Evolutionary conservation across 2,888 invertebrate species (phyloP).

Genomic region (Lamellibrachia columna): DNA sequence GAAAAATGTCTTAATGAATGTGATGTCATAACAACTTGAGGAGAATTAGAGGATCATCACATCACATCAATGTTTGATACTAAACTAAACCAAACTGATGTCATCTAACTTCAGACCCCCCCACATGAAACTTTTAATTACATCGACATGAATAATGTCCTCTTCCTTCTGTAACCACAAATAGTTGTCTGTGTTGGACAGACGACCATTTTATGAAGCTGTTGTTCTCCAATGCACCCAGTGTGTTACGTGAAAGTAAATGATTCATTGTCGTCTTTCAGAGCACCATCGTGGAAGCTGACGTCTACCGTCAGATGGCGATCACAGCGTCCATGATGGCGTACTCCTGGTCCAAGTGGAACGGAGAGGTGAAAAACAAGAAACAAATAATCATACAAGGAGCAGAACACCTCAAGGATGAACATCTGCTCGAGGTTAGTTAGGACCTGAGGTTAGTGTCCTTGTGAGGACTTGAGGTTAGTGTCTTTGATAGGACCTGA

Average conservation of each 20-base stretch:
- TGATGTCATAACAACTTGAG: no score
- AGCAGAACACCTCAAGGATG: constrained; percentile 57
- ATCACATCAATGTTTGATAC: neutral
- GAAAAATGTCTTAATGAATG: neutral
- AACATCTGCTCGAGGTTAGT: constrained; percentile 59
- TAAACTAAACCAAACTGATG: neutral
- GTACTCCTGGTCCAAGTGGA: constrained; percentile 65
- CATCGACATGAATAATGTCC: neutral
- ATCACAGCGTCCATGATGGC: constrained; percentile 59
- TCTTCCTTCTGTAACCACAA: neutral
- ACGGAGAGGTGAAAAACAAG: constrained; percentile 52
- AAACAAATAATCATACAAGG: constrained; percentile 59
- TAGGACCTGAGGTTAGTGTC: neutral
- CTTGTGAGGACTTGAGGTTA: neutral
- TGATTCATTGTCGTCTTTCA: constrained; percentile 33
- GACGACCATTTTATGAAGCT: neutral
- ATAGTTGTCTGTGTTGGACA: neutral
- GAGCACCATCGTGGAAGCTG: constrained; percentile 59
- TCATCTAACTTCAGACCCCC: neutral
- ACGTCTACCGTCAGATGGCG: constrained; percentile 64
- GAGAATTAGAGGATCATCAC: no score
- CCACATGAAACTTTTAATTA: no score
- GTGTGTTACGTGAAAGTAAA: neutral
- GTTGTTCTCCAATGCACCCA: neutral
- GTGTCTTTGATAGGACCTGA: neutral